Evolutionary conservation across 2,797 vertebrate species (phyloP), one percentile per base, ranked within the genome.

Genomic region (Cynopterus sphinx): DNA sequence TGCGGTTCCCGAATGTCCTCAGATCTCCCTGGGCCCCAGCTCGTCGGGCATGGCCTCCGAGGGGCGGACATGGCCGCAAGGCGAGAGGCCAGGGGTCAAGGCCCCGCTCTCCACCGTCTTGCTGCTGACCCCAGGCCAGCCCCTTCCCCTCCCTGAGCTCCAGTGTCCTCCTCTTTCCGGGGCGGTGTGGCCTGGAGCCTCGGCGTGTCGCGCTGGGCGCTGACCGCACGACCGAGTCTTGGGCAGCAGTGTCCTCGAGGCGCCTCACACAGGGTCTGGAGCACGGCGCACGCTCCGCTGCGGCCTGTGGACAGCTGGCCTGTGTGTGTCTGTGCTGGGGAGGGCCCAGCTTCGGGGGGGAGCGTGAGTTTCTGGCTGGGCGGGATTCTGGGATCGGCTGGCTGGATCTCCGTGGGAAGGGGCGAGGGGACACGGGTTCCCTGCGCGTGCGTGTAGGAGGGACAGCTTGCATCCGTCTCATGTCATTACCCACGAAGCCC

Each of bases 211-310:
- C 63, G 13, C 6, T 65, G 17, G 53, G 63, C 0, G 12, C 49
- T 12, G 46, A n/a, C 41, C 43, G 63, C 61, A 15, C 5, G 24
- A 22, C 41, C 5, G 28, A 36, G 31, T 16, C n/a, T 57, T 17
- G 7, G 3, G 36, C 1, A 15, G 68, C 39, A 4, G 12, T 3
- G 55, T 33, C 51, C 36, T 16, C 0, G 15, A 49, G 8, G 73
- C 28, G 26, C 24, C 57, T 41, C 1, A 0, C 7, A 28, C 3
- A 2, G 59, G 46, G 49, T 11, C 74, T 57, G 51, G 49, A 9
- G 10, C 36, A 19, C 0, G 9, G 16, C 10, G 24, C 0, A 0
- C 11, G 17, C 2, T 21, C 28, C 8, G 0, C 7, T 39, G 11
- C n/a, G 12, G 43, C 21, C n/a, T 22, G 31, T 41, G 81, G 33